These are phyloP conservation scores for Peucedramus taeniatus DNA, from an alignment of 2,113 vertebrate genomes.

Conservation along the genomic window DNA sequence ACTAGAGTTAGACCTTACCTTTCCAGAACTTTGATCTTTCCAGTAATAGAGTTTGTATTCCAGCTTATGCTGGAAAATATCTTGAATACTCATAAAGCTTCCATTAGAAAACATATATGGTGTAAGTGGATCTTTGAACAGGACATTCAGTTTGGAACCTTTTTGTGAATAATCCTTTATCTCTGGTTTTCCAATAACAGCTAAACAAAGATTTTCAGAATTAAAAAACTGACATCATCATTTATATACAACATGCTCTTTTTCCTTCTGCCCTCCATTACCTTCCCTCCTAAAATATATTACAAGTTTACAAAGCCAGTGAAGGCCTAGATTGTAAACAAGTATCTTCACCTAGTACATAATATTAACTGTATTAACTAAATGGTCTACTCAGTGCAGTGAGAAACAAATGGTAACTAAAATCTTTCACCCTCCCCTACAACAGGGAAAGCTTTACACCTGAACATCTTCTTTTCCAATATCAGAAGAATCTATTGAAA, in stretches of 20 bases:
- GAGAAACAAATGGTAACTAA: background rate
- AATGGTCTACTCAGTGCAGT: background rate
- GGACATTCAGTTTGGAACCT: constrained; percentile 66
- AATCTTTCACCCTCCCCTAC: background rate
- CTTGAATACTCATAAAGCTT: constrained; percentile 74
- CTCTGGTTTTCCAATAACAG: constrained; percentile 76
- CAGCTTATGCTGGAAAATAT: constrained; percentile 80
- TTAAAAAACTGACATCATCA: background rate
- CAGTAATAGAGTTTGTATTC: constrained; percentile 81
- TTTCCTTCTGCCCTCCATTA: background rate
- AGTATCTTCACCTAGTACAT: background rate
- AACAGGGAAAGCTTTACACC: background rate
- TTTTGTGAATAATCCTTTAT: constrained; percentile 68
- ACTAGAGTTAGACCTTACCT: constrained; percentile 70
- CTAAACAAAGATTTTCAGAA: constrained; percentile 66
- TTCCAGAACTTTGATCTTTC: constrained; percentile 84
- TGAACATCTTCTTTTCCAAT: background rate
- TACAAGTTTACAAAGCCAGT: background rate
- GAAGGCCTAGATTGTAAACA: background rate
- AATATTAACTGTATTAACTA: background rate
- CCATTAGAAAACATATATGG: constrained; percentile 53
- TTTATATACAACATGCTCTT: background rate
- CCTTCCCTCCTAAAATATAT: background rate
- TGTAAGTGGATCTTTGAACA: constrained; percentile 74
- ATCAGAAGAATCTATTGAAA: background rate